These are phyloP conservation scores for Apostichopus leukothele DNA, from an alignment of 53 echinoderm and acorn worm species.

Conservation along the genomic window DNA sequence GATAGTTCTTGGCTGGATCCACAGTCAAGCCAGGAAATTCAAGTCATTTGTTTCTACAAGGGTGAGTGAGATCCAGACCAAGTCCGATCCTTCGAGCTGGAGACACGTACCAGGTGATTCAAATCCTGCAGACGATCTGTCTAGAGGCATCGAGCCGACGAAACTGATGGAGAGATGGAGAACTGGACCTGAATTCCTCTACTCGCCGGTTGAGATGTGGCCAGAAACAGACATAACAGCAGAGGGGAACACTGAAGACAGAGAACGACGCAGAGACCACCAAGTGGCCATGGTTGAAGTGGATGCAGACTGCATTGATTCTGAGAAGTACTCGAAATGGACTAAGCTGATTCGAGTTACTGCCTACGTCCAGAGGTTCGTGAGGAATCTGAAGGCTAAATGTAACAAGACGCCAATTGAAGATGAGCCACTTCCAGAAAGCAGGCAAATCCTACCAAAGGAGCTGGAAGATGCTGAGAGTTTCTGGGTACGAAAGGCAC, in stretches of 20 bases:
- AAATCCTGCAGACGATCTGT: conserved; percentile 59
- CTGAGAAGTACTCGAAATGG: conserved; percentile 44
- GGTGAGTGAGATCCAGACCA: no score
- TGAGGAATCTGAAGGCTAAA: conserved; percentile 12
- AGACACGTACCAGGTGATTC: conserved; percentile 62
- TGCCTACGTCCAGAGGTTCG: conserved; percentile 52
- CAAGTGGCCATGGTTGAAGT: conserved; percentile 5
- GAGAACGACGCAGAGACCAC: neutral
- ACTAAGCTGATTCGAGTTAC: conserved; percentile 56
- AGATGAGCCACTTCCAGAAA: neutral
- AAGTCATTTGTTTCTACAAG: no score
- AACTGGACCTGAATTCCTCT: conserved; percentile 54
- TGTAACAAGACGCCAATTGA: neutral
- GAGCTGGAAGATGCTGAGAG: no score
- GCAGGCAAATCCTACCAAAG: conserved; percentile 12
- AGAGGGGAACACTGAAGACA: conserved; percentile 24
- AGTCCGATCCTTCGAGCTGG: no score
- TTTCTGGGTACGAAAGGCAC: no score
- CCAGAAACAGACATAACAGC: conserved; percentile 25
- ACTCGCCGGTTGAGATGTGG: conserved; percentile 48
- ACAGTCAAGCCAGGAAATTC: no score
- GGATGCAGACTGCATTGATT: conserved; percentile 21
- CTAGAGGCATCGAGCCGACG: conserved; percentile 13
- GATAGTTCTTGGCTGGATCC: no score
- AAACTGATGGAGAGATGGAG: conserved; percentile 44